Evolutionary conservation across 2,797 vertebrate genomes (phyloP), one percentile per base, ranked within the genome.

Genomic region (Sebastes jordani): DNA sequence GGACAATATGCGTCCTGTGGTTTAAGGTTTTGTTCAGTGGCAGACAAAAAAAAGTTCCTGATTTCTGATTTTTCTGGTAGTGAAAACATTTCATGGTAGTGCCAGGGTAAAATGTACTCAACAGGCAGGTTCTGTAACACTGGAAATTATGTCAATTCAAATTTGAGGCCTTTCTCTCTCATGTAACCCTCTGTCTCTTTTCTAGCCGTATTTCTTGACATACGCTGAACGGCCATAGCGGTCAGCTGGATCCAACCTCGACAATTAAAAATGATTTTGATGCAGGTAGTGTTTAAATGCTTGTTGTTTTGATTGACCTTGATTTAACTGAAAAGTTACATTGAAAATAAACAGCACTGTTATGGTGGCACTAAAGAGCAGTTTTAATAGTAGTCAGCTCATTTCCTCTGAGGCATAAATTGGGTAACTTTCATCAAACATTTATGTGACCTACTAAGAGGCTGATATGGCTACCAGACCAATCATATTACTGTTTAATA

Each of bases 111-210:
- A 80, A 63, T 32, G 30, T 76, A 62, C 62, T 82, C 54, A 72
- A 80, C 79, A 76, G 85, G 77, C 86, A 77, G 83, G 83, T 84
- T 88, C 77, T 81, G 76, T 78, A 82, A 87, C 29, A 30, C 78
- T 85, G 78, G 75, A 81, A 86, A 80, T 85, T 30, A 52, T 74
- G 30, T 74, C 20, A 77, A 56, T 55, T 30, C 29, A 82, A 75
- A 73, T 74, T 55, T 54, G 72, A 85, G 76, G 85, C 80, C 54
- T 89, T 80, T 89, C 55, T 87, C 55, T 87, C 22, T 78, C 56
- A 8, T 83, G 83, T 54, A 72, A 76, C 25, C 76, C 72, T 78
- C n/a, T n/a, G 14, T 25, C 23, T 71, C 23, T 78, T 76, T 78
- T 74, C 75, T 52, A 52, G 70, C 65, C 80, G 29, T 82, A 55